Evolutionary conservation across 2,113 vertebrate genomes (phyloP).

Genomic region (Drymodes brunneopygia): DNA sequence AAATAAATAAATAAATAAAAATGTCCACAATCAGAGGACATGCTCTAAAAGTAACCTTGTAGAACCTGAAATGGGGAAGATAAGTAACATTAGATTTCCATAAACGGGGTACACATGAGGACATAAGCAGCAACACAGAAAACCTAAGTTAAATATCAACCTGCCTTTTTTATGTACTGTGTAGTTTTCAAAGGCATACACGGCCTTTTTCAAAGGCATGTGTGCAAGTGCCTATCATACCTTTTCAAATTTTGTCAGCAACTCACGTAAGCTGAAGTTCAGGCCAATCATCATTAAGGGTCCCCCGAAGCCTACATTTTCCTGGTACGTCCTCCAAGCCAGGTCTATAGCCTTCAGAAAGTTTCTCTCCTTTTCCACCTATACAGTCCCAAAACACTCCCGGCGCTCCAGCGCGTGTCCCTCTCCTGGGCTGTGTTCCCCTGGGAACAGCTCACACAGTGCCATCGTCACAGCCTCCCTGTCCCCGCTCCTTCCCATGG

Average conservation of each 20-base stretch:
- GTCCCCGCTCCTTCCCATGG: background rate
- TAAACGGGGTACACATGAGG: background rate
- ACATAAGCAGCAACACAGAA: background rate
- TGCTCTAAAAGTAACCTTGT: background rate
- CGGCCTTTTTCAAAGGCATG: background rate
- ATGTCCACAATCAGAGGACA: background rate
- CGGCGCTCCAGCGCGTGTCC: background rate
- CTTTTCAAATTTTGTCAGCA: conserved; percentile 92
- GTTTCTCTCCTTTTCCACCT: conserved; percentile 36
- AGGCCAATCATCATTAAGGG: conserved; percentile 89
- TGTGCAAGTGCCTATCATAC: conserved; percentile 72
- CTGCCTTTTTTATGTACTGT: background rate
- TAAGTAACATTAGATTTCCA: background rate
- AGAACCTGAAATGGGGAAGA: background rate
- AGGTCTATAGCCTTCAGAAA: conserved; percentile 33
- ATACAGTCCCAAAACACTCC: conserved; percentile 47
- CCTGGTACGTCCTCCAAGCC: conserved; percentile 53
- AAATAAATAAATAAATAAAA: background rate
- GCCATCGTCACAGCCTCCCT: conserved; percentile 45
- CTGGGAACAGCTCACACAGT: background rate
- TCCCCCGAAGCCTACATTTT: conserved; percentile 76
- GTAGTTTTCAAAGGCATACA: background rate
- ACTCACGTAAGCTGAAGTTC: conserved; percentile 88
- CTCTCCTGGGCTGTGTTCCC: conserved; percentile 52
- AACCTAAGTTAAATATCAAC: background rate